Percentiles rank a stretch among this genome's conserved stretches.
phyloP scores from a whole-genome alignment of 1,140 invertebrate species.

The Zaprionus kolodkinae region DNA sequence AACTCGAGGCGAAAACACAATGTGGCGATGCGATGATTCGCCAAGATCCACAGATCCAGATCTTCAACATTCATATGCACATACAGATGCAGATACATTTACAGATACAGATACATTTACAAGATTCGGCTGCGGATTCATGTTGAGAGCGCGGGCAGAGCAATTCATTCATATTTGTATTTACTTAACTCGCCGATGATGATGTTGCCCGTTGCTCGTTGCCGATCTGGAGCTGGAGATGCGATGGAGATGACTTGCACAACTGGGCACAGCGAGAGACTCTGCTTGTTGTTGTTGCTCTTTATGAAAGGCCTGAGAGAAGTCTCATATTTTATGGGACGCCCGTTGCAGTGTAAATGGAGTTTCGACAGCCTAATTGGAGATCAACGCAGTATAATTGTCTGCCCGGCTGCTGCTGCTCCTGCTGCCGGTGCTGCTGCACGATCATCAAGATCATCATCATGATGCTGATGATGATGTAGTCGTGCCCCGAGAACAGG shows the following conservation, averaged over 20 bases:
- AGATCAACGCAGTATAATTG: conserved; percentile 82
- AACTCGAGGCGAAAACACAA: conserved; percentile 41
- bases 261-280: conserved; percentile 60
- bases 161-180: conserved; percentile 82
- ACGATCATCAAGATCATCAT: conserved; percentile 2
- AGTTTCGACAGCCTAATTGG: conserved; percentile 83
- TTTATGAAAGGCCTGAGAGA: conserved; percentile 52
- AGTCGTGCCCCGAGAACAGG: conserved; percentile 79
- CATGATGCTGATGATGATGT: conserved; percentile 55
- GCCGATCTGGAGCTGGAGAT: conserved; percentile 48
- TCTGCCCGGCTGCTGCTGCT: conserved; percentile 56
- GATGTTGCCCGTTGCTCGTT: conserved; percentile 42
- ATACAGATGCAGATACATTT: conserved; percentile 34
- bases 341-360: conserved; percentile 79
- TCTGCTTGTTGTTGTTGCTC: conserved; percentile 34
- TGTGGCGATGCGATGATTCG: conserved; percentile 64
- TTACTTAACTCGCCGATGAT: conserved; percentile 76
- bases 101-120: conserved; percentile 34
- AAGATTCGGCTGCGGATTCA: conserved; percentile 39
- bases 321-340: conserved; percentile 71
- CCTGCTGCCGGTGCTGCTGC: no score
- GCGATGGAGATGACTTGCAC: conserved; percentile 70
- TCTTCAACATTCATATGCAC: conserved; percentile 58
- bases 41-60: conserved; percentile 64
- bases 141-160: conserved; percentile 41